Conservation (phyloP, 2,888 invertebrate genomes). For the Willowsia nigromaculata region DNA sequence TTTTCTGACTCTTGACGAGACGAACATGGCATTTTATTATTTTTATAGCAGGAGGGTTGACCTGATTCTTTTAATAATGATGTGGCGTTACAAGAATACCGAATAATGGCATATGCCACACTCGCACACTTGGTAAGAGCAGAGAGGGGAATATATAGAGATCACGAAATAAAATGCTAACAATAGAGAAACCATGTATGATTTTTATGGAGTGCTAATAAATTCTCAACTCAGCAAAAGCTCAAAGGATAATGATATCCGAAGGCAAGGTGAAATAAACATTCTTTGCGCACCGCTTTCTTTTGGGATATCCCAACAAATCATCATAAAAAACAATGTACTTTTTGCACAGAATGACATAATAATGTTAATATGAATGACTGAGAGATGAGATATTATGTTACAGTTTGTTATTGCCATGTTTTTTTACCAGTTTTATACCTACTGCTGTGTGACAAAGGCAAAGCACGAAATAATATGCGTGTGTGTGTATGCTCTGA, state of each 20-base stretch:
- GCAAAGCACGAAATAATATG: background rate
- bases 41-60: background rate
- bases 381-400: background rate
- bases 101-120: background rate
- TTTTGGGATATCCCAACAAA: background rate
- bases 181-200: slow-evolving; percentile 14
- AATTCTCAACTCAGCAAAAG: slow-evolving; percentile 15
- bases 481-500: slow-evolving; percentile 2
- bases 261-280: background rate
- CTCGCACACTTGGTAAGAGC: background rate
- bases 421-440: background rate
- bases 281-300: background rate
- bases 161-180: background rate
- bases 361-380: background rate
- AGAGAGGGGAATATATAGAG: background rate
- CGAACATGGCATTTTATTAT: background rate
- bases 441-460: slow-evolving; percentile 23
- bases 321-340: background rate
- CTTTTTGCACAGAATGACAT: background rate
- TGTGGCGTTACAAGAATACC: background rate
- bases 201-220: slow-evolving; percentile 54
- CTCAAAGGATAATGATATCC: background rate
- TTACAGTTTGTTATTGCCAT: background rate
- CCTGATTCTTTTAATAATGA: slow-evolving; percentile 43
- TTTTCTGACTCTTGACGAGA: background rate